Evolutionary conservation across 2,113 vertebrate species (phyloP).

Genomic region (Phyllopteryx taeniolatus): DNA sequence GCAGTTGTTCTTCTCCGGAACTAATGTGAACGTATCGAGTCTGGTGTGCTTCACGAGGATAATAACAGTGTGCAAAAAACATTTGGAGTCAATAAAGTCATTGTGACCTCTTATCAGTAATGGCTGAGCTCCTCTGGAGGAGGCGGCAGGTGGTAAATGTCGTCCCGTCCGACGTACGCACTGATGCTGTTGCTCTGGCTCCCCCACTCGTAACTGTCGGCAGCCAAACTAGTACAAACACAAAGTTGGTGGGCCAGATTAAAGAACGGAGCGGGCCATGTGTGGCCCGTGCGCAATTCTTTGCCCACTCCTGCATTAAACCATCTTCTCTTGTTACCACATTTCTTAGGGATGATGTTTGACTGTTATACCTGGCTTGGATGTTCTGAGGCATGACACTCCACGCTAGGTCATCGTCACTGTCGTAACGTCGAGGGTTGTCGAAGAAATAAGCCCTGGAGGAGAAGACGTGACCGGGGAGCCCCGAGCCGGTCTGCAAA

Average conservation of each 20-base stretch:
- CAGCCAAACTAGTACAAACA: slow-evolving; percentile 73
- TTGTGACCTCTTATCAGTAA: slow-evolving; percentile 48
- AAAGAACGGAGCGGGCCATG: too few relatives aligned
- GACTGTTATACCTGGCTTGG: slow-evolving; percentile 82
- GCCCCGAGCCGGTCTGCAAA: slow-evolving; percentile 78
- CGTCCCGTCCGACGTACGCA: slow-evolving; percentile 78
- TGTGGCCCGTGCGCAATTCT: too few relatives aligned
- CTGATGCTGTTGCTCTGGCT: slow-evolving; percentile 81
- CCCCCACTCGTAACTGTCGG: slow-evolving; percentile 87
- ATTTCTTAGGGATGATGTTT: not conserved
- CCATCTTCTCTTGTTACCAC: not conserved
- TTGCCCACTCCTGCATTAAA: not conserved
- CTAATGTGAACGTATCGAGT: slow-evolving; percentile 29
- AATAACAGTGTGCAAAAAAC: slow-evolving; percentile 43
- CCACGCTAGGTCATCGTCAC: slow-evolving; percentile 93
- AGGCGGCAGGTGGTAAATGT: slow-evolving; percentile 63
- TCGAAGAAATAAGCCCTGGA: slow-evolving; percentile 93
- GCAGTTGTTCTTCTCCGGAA: slow-evolving; percentile 38
- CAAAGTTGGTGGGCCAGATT: not conserved
- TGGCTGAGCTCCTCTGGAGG: slow-evolving; percentile 77
- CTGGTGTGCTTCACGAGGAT: slow-evolving; percentile 37
- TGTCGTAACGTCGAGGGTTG: slow-evolving; percentile 94
- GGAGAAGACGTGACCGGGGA: slow-evolving; percentile 86
- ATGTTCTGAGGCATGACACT: slow-evolving; percentile 84
- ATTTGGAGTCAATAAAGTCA: slow-evolving; percentile 8